phyloP scores from a whole-genome alignment of 92 coral and sea anemone genomes.

The Muricea muricata region DNA sequence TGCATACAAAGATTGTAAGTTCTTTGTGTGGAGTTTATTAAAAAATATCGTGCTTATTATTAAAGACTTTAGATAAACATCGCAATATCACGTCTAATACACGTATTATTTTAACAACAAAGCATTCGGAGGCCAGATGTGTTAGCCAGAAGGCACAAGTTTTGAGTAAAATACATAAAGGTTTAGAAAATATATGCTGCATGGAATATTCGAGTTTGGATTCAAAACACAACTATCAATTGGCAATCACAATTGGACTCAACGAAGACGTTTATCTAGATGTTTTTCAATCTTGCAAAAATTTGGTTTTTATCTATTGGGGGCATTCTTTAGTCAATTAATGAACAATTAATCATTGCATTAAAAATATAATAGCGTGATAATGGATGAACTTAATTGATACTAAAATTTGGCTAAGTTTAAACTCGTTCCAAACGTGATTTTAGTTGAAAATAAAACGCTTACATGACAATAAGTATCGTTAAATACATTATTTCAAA shows the following conservation, averaged over 20 bases:
- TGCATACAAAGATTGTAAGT: not conserved
- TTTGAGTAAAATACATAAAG: not conserved
- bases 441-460: too few relatives aligned
- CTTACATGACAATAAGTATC: not conserved
- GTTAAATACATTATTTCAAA: not conserved
- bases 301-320: not conserved
- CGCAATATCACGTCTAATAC: not conserved
- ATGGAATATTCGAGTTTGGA: too few relatives aligned
- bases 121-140: slow-evolving; percentile 42
- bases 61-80: not conserved
- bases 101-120: slow-evolving; percentile 27
- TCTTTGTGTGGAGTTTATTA: not conserved
- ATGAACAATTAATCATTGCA: not conserved
- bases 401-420: too few relatives aligned
- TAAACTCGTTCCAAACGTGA: too few relatives aligned
- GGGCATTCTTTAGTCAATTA: not conserved
- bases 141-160: not conserved
- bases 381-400: not conserved
- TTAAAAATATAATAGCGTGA: not conserved
- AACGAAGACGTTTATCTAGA: too few relatives aligned
- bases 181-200: not conserved
- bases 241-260: too few relatives aligned
- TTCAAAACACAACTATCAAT: not conserved
- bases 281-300: not conserved
- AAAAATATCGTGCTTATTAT: not conserved